phyloP scores from a whole-genome alignment of 2,888 invertebrate species.

The Imbricaverruca yamaguchii region DNA sequence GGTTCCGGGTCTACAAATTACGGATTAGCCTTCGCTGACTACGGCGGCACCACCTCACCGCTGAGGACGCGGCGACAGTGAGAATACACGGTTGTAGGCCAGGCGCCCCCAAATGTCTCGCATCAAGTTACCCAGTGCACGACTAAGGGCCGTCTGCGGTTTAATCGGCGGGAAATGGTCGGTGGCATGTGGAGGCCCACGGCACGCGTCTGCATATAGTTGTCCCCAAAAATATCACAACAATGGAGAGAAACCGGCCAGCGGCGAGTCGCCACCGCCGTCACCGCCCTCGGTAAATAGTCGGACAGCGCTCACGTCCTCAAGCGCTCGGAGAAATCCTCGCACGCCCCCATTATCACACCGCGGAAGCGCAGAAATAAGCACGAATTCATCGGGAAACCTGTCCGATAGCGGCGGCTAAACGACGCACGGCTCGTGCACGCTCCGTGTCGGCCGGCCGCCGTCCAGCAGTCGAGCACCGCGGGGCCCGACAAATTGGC shows the following conservation, averaged over 20 bases:
- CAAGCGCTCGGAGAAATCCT: background rate
- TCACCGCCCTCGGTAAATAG: background rate
- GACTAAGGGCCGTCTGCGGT: background rate
- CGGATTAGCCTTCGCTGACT: background rate
- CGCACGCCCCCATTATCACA: background rate
- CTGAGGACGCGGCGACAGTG: background rate
- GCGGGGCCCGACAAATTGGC: too few species aligned
- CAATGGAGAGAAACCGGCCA: background rate
- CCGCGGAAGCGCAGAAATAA: background rate
- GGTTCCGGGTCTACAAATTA: background rate
- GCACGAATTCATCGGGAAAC: too few species aligned
- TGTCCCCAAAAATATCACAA: background rate
- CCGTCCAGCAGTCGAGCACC: too few species aligned
- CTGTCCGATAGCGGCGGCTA: too few species aligned
- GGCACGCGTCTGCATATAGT: background rate
- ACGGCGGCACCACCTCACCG: background rate
- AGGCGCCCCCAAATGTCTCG: background rate
- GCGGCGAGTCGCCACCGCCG: background rate
- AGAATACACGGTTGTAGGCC: background rate
- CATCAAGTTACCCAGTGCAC: background rate
- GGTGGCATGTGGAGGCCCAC: background rate
- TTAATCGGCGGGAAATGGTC: background rate
- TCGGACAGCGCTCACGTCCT: too few species aligned
- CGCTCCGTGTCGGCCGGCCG: too few species aligned
- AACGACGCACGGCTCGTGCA: too few species aligned